Evolutionary conservation across 2,888 invertebrate species (phyloP).

Genomic region (Polydrusus tereticollis): DNA sequence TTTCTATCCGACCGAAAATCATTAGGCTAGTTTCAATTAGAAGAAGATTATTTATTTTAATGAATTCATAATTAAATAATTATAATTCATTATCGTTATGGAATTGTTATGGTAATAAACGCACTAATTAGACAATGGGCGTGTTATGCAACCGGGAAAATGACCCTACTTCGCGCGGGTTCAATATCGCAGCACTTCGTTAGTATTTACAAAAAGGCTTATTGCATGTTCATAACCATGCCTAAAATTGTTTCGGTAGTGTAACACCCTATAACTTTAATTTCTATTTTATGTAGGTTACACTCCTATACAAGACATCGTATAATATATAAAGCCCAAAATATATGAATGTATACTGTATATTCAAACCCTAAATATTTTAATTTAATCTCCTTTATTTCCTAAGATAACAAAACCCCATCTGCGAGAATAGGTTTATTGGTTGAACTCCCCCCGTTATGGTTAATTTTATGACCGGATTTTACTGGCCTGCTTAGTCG

Average conservation of each 20-base stretch:
- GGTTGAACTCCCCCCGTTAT: conserved; percentile 23
- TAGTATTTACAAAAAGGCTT: background rate
- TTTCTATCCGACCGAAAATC: background rate
- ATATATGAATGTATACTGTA: conserved; percentile 1
- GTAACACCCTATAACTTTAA: too few species aligned
- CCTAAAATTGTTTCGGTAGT: too few species aligned
- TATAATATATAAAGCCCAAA: conserved; percentile 11
- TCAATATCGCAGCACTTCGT: background rate
- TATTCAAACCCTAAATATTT: conserved; percentile 37
- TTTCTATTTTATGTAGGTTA: too few species aligned
- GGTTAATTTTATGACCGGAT: conserved; percentile 37
- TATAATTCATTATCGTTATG: background rate
- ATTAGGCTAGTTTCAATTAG: background rate
- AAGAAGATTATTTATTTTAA: background rate
- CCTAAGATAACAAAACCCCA: conserved; percentile 40
- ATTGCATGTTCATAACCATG: too few species aligned
- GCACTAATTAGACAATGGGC: background rate
- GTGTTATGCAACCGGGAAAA: background rate
- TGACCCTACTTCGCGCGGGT: background rate
- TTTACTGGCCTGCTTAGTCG: conserved; percentile 34
- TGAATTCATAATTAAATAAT: background rate
- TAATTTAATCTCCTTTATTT: conserved; percentile 32
- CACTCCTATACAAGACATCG: conserved; percentile 7
- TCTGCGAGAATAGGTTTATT: conserved; percentile 41
- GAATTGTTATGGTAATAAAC: background rate